Percentiles rank a stretch among this genome's conserved stretches.
phyloP scores from a whole-genome alignment of 2,888 invertebrate species.

The Phengaris arion region DNA sequence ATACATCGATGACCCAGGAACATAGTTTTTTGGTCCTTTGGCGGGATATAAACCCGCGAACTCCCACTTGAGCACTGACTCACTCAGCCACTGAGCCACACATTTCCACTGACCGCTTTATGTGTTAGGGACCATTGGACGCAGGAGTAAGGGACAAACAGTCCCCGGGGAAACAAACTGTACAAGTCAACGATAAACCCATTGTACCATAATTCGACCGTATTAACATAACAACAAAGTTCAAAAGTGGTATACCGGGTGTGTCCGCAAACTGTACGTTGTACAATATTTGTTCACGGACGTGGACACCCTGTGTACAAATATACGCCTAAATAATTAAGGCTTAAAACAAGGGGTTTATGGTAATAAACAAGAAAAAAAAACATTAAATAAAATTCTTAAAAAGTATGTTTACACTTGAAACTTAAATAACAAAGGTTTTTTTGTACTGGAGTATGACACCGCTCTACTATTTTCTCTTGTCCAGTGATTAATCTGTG shows the following conservation, averaged over 20 bases:
- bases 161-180: background rate
- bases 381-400: background rate
- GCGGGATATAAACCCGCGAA: too few species aligned
- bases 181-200: conserved; percentile 18
- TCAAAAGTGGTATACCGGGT: background rate
- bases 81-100: too few species aligned
- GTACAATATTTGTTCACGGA: background rate
- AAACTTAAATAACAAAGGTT: too few species aligned
- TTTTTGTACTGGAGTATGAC: too few species aligned
- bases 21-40: too few species aligned
- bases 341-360: background rate
- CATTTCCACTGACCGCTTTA: too few species aligned
- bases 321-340: background rate
- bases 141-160: background rate
- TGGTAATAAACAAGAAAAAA: background rate
- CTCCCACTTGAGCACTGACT: too few species aligned
- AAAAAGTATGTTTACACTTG: too few species aligned
- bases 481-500: too few species aligned
- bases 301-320: background rate
- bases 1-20: too few species aligned
- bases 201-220: background rate
- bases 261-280: background rate
- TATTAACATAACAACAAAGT: background rate
- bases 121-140: background rate
- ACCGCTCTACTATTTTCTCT: too few species aligned